Percentiles rank a stretch among this genome's conserved stretches.
These are phyloP conservation scores for Pelusios castaneus DNA, from an alignment of 2,113 vertebrate species.

Conservation along the genomic window DNA sequence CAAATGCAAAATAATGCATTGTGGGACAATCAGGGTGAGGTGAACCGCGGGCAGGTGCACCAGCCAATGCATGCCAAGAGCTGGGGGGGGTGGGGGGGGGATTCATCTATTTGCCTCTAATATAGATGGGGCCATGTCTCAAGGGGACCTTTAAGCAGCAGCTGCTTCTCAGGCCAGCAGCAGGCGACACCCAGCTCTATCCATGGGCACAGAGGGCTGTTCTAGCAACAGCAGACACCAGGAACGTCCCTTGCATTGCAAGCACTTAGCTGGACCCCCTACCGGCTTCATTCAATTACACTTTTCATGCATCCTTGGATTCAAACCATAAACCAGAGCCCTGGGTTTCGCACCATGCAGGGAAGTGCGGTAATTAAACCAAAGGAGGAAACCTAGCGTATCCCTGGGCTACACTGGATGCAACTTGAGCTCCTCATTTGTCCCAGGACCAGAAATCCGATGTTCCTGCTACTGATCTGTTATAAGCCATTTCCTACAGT, in stretches of 20 bases:
- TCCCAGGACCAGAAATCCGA: neutral
- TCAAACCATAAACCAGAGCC: neutral
- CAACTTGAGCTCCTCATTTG: neutral
- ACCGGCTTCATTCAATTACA: conserved; percentile 8
- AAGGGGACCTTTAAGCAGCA: neutral
- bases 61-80: neutral
- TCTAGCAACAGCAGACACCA: neutral
- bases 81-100: too few species aligned
- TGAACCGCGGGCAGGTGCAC: neutral
- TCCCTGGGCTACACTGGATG: neutral
- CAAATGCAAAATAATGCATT: neutral
- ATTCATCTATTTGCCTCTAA: neutral
- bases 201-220: neutral
- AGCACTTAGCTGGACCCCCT: neutral
- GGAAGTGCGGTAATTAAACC: neutral
- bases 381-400: neutral
- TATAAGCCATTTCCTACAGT: too few species aligned
- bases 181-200: neutral
- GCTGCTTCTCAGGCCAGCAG: neutral
- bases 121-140: neutral
- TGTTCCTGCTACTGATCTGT: neutral
- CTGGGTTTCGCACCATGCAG: neutral
- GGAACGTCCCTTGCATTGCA: neutral
- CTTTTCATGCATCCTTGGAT: neutral
- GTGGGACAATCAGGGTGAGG: neutral